A percentile compares a stretch with the other conserved stretches of the same genome.
Evolutionary conservation across 2,888 invertebrate species (phyloP).

Genomic region (Arctia plantaginis): DNA sequence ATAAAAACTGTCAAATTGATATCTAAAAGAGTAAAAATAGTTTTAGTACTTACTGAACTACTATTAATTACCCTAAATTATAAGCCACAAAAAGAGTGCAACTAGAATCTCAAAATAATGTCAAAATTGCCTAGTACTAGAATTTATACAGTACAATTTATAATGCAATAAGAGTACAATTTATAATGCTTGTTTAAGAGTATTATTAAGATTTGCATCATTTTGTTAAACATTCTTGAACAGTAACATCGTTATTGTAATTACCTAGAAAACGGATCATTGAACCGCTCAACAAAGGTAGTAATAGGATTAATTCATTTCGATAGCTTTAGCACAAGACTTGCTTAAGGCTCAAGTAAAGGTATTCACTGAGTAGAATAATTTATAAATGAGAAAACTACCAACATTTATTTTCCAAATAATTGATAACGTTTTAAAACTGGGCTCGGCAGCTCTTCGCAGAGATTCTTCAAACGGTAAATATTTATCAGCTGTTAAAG

Average conservation of each 20-base stretch:
- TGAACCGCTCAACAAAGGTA: not conserved
- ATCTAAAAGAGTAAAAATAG: too few species aligned
- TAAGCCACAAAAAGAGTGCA: too few species aligned
- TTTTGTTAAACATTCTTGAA: slow-evolving; percentile 2
- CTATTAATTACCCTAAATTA: too few species aligned
- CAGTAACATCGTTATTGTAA: not conserved
- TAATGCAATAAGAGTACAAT: not conserved
- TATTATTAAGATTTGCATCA: not conserved
- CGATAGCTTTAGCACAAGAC: not conserved
- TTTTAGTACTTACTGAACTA: too few species aligned
- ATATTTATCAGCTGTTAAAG: slow-evolving; percentile 25
- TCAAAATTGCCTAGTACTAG: not conserved
- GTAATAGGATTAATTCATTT: slow-evolving; percentile 14
- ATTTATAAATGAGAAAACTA: slow-evolving; percentile 9
- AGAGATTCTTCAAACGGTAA: slow-evolving; percentile 27
- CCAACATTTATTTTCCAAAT: slow-evolving; percentile 17
- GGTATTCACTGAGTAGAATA: slow-evolving; percentile 5
- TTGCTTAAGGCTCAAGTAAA: not conserved
- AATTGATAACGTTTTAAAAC: slow-evolving; percentile 26
- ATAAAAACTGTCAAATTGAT: too few species aligned
- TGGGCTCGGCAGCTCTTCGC: slow-evolving; percentile 16
- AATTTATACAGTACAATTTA: not conserved
- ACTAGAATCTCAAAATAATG: too few species aligned
- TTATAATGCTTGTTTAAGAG: not conserved
- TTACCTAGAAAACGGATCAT: not conserved